Evolutionary conservation across 2,113 vertebrate species (phyloP).

Genomic region (Austrofundulus limnaeus): DNA sequence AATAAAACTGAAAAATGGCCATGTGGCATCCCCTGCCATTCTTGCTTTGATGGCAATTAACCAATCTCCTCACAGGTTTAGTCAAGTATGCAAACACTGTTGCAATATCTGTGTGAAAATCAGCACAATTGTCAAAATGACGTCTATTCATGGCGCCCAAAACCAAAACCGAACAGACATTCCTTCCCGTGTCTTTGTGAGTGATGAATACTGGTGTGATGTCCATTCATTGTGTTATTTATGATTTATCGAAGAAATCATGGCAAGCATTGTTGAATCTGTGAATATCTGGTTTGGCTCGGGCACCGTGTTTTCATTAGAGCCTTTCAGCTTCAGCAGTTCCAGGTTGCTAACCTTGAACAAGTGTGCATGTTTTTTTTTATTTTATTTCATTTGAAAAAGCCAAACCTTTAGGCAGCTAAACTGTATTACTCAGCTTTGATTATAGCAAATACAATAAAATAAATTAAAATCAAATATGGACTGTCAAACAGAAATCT

Average conservation of each 20-base stretch:
- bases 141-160: constrained; percentile 53
- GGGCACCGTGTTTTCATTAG: constrained; percentile 22
- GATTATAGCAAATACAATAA: no score
- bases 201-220: constrained; percentile 20
- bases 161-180: constrained; percentile 62
- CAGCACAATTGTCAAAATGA: constrained; percentile 67
- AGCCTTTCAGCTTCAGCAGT: constrained; percentile 5
- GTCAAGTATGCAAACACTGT: constrained; percentile 72
- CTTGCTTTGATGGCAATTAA: constrained; percentile 71
- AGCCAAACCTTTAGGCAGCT: no score
- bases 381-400: no score
- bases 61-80: constrained; percentile 48
- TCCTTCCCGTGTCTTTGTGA: constrained; percentile 18
- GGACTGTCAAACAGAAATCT: constrained; percentile 38
- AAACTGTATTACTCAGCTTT: no score
- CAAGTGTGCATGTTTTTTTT: no score
- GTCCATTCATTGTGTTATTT: constrained; percentile 22
- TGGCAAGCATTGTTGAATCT: constrained; percentile 10
- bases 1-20: constrained; percentile 39
- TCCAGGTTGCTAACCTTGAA: not conserved
- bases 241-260: constrained; percentile 28
- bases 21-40: constrained; percentile 16
- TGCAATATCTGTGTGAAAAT: constrained; percentile 74
- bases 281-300: constrained; percentile 23
- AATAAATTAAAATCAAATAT: no score